Evolutionary conservation across 2,113 vertebrate genomes (phyloP).

Genomic region (Lepus americanus): DNA sequence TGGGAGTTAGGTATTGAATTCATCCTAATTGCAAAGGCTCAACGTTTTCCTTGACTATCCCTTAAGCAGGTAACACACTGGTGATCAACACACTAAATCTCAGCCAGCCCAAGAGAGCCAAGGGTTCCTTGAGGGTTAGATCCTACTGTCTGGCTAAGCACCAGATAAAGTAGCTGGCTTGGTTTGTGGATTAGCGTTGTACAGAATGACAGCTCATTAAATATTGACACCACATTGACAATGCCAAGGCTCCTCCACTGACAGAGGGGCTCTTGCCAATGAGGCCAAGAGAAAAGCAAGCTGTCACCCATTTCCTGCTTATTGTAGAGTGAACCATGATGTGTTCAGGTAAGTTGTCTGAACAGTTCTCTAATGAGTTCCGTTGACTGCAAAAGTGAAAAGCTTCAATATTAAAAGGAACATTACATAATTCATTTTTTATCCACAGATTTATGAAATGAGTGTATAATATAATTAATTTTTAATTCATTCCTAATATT

Average conservation of each 20-base stretch:
- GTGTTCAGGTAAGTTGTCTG: neutral
- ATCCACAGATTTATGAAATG: neutral
- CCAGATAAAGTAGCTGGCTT: neutral
- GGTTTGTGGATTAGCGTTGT: neutral
- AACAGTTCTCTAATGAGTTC: neutral
- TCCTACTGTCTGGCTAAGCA: neutral
- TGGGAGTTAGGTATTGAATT: neutral
- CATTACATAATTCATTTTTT: neutral
- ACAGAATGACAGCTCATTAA: neutral
- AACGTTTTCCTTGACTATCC: neutral
- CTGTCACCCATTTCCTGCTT: neutral
- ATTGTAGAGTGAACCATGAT: neutral
- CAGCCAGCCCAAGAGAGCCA: neutral
- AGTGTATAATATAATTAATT: neutral
- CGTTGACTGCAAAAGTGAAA: neutral
- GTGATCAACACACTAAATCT: neutral
- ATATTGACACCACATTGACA: neutral
- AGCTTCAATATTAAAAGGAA: neutral
- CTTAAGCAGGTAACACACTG: neutral
- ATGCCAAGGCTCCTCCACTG: neutral
- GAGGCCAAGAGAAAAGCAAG: neutral
- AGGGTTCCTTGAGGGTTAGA: neutral
- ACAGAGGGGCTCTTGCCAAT: neutral
- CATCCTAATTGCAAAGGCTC: neutral
- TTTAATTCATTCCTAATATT: neutral